Conservation (phyloP, 2,888 invertebrate species). For the Eristalis intricaria region DNA sequence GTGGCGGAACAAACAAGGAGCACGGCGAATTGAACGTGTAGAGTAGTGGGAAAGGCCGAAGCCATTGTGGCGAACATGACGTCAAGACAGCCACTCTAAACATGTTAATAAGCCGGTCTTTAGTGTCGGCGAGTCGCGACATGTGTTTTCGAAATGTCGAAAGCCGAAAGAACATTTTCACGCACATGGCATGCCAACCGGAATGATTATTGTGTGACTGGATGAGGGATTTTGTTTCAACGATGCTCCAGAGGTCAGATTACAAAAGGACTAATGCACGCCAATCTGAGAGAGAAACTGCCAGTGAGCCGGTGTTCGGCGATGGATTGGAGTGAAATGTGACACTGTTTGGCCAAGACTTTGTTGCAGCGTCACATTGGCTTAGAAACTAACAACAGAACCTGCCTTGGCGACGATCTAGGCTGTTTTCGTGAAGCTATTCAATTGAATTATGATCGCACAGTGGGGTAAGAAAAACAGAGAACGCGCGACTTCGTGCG, state of each 20-base stretch:
- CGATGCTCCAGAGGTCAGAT: constrained; percentile 4
- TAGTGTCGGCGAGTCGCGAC: constrained; percentile 59
- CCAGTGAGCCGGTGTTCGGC: neutral
- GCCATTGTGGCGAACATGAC: constrained; percentile 60
- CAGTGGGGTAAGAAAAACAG: no score
- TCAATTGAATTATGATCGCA: no score
- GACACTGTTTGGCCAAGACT: neutral
- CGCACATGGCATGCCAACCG: constrained; percentile 30
- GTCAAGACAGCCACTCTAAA: constrained; percentile 45
- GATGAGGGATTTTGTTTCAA: neutral
- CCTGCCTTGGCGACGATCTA: no score
- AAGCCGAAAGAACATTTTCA: constrained; percentile 6
- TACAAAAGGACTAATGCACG: neutral
- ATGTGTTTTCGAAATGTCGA: constrained; percentile 54
- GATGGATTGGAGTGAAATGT: neutral
- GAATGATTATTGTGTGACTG: constrained; percentile 20
- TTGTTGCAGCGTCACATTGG: no score
- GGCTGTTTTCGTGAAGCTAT: no score
- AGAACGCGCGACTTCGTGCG: no score
- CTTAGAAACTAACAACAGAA: no score
- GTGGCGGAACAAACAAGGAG: constrained; percentile 18
- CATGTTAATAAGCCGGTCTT: constrained; percentile 67
- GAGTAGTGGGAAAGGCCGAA: neutral
- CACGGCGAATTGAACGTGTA: neutral
- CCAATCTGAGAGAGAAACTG: neutral